A percentile compares a stretch with the other conserved stretches of the same genome.
phyloP scores from a whole-genome alignment of 2,888 invertebrate species.

The Nomada goodeniana region DNA sequence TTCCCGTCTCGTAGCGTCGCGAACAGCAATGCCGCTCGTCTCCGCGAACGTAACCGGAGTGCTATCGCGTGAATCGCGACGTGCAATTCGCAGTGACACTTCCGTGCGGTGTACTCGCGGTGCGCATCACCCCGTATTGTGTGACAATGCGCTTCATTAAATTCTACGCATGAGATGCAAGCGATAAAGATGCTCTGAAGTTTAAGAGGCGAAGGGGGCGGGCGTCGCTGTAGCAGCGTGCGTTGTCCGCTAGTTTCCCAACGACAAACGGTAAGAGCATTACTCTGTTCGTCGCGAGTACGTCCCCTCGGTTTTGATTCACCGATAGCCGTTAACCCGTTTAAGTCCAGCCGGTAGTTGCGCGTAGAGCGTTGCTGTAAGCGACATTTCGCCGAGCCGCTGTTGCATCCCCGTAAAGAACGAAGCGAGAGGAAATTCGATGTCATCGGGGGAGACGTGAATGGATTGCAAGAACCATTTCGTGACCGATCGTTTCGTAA shows the following conservation, averaged over 20 bases:
- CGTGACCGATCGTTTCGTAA: conserved; percentile 35
- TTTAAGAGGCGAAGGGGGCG: not conserved
- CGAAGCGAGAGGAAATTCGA: not conserved
- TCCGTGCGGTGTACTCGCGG: not conserved
- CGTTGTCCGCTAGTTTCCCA: conserved; percentile 22
- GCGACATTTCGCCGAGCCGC: not conserved
- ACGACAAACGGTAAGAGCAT: conserved; percentile 27
- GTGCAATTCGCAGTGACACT: not conserved
- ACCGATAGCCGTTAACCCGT: conserved; percentile 14
- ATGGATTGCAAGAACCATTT: conserved; percentile 9
- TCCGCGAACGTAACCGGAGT: not conserved
- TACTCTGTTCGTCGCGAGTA: conserved; percentile 12
- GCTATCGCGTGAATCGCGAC: conserved; percentile 3
- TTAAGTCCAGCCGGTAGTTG: not conserved
- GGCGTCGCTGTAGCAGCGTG: not conserved
- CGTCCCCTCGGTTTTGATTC: conserved; percentile 5
- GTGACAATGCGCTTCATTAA: not conserved
- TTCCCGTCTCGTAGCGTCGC: not conserved
- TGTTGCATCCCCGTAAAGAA: not conserved
- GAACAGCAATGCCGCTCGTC: conserved; percentile 5
- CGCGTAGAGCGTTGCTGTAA: not conserved
- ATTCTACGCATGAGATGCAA: no score
- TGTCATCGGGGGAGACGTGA: not conserved
- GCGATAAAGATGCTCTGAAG: not conserved
- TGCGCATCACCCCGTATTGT: not conserved